Evolutionary conservation across 2,888 invertebrate genomes (phyloP), one percentile per base, ranked within the genome.

Genomic region (Uloborus plumipes): DNA sequence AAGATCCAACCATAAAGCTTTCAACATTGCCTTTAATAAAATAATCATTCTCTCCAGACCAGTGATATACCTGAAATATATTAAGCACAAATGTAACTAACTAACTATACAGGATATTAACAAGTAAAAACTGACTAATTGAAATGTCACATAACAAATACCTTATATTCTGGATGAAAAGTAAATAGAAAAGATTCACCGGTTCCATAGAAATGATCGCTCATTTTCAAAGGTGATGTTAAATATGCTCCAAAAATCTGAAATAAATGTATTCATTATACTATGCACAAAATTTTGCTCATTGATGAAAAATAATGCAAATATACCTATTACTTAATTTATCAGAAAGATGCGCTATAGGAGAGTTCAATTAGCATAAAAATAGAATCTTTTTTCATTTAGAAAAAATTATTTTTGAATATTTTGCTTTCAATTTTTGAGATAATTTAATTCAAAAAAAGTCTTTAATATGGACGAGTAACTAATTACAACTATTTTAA

Each of bases 31-130:
- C 98, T 90, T 98, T 97, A 88, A 99, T 96, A 89, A 99, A 99
- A 90, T 97, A 99, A 90, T 96, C 93, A 90, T 99, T 99, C 88
- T 97, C 97, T n/a, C 99, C 99, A n/a, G 97, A 97, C 99, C 99
- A 99, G 88, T 94, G 94, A 92, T 94, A 99, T 84, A 95, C 94
- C 89, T 97, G 94, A 55, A 84, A 84, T 53, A 64, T 51, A 18
- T n/a, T n/a, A 15, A 50, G 39, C 39, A 39, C 39, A 39, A 39
- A 39, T 39, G 11, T 39, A 39, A 39, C n/a, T n/a, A n/a, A n/a
- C n/a, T n/a, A n/a, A n/a, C 9, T 39, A 6, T 9, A 39, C 39
- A 39, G 39, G 39, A 11, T 4, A 11, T 2, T 20, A 13, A n/a
- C 4, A 26, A 49, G 16, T 22, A 18, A 73, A 20, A 73, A 16